Base-by-base conservation (phyloP, 2,888 invertebrate genomes). In the Diplazon laetatorius region DNA sequence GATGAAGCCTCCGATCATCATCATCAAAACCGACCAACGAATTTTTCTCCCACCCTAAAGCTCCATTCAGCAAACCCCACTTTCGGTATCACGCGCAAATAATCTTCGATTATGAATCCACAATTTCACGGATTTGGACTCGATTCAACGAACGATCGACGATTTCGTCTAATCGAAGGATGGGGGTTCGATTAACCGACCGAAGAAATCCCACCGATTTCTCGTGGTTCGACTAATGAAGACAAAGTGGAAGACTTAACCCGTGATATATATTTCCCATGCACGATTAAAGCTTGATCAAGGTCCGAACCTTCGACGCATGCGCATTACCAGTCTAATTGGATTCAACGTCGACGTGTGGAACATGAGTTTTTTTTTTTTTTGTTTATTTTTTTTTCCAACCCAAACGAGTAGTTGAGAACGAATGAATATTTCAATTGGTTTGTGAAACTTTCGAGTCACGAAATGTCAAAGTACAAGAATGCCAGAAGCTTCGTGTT, bases 371-470 rank as follows among this genome's bases (percentile, higher is more conserved):
- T 75, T 75, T 65, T 68, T n/a, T n/a, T n/a, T n/a, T n/a, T n/a
- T n/a, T n/a, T n/a, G n/a, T n/a, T n/a, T n/a, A n/a, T n/a, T n/a
- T n/a, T n/a, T n/a, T n/a, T n/a, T n/a, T n/a, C n/a, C n/a, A n/a
- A n/a, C n/a, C n/a, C n/a, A n/a, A n/a, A n/a, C 30, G 30, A 30
- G 2, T 30, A 2, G 30, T 30, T 2, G 30, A 30, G 75, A 79
- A 81, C 80, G 63, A 78, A 82, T 84, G 81, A 85, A 85, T 82
- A 84, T 84, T 84, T 80, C 73, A 81, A 73, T 74, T 75, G 62
- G 76, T 78, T 60, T 30, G 59, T 68, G 46, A 46, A 30, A 30
- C 20, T 73, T 73, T 77, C 79, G 76, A 82, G 70, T 70, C 72
- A 76, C 63, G 78, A 80, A 78, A 82, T 63, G 72, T 52, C 25